phyloP scores from a whole-genome alignment of 2,797 vertebrate species.

The Danio aesculapii region DNA sequence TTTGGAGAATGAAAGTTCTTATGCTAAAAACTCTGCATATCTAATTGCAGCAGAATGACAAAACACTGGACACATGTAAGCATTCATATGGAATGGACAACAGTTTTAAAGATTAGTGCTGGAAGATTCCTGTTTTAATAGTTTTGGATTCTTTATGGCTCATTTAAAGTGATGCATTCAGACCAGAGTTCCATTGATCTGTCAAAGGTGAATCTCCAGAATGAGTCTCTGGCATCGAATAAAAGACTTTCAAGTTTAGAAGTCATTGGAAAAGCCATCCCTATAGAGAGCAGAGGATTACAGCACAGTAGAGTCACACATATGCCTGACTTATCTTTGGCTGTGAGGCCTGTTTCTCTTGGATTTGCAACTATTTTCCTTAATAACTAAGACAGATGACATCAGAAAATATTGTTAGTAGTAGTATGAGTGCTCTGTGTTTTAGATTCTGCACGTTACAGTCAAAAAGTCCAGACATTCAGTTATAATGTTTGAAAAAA shows the following conservation, averaged over 20 bases:
- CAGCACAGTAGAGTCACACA: constrained; percentile 46
- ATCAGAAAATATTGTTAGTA: constrained; percentile 48
- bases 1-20: no score
- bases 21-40: no score
- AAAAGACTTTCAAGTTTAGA: constrained; percentile 47
- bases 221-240: constrained; percentile 42
- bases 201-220: constrained; percentile 40
- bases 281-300: constrained; percentile 30
- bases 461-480: constrained; percentile 1
- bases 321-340: constrained; percentile 54
- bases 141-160: constrained; percentile 13
- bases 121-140: neutral
- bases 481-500: neutral
- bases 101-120: neutral
- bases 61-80: neutral
- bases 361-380: constrained; percentile 54
- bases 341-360: constrained; percentile 53
- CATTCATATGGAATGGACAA: neutral
- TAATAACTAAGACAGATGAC: constrained; percentile 59
- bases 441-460: constrained; percentile 6
- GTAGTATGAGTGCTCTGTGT: constrained; percentile 38
- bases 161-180: constrained; percentile 13
- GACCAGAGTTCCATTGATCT: constrained; percentile 19
- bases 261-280: constrained; percentile 21
- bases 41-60: neutral